Evolutionary conservation across 1,140 invertebrate species (phyloP).

Genomic region (Aphelinus certus): DNA sequence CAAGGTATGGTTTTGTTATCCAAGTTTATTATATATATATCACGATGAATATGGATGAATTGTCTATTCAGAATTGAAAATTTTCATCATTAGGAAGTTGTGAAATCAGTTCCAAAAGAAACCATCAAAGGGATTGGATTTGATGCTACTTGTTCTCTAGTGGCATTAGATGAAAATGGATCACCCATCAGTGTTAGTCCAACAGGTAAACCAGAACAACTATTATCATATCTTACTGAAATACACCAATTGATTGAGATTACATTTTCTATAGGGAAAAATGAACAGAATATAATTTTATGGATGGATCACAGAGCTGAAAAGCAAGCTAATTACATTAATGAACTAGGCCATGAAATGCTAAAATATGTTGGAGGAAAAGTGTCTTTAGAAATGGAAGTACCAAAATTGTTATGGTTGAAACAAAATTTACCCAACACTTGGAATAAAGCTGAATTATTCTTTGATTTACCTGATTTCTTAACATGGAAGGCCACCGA

Average conservation of each 20-base stretch:
- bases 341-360: slow-evolving; percentile 78
- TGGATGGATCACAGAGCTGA: slow-evolving; percentile 97
- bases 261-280: slow-evolving; percentile 62
- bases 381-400: slow-evolving; percentile 95
- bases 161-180: slow-evolving; percentile 77
- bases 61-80: neutral
- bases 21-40: neutral
- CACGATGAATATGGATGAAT: slow-evolving; percentile 8
- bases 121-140: slow-evolving; percentile 88
- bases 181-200: slow-evolving; percentile 80
- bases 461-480: slow-evolving; percentile 95
- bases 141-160: slow-evolving; percentile 95
- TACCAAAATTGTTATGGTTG: slow-evolving; percentile 95
- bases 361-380: slow-evolving; percentile 89
- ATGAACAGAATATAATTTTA: slow-evolving; percentile 88
- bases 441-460: slow-evolving; percentile 76
- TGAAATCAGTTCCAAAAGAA: slow-evolving; percentile 65
- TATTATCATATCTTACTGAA: neutral
- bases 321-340: slow-evolving; percentile 84
- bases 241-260: neutral
- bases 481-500: slow-evolving; percentile 92
- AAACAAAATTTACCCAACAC: slow-evolving; percentile 80
- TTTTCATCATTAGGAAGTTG: slow-evolving; percentile 69
- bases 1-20: slow-evolving; percentile 66
- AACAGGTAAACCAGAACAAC: slow-evolving; percentile 65